A percentile compares a stretch with the other conserved stretches of the same genome.
Evolutionary conservation across 35 echinoderm and acorn worm genomes (phyloP).

Genomic region (Nesometra sesokonis): DNA sequence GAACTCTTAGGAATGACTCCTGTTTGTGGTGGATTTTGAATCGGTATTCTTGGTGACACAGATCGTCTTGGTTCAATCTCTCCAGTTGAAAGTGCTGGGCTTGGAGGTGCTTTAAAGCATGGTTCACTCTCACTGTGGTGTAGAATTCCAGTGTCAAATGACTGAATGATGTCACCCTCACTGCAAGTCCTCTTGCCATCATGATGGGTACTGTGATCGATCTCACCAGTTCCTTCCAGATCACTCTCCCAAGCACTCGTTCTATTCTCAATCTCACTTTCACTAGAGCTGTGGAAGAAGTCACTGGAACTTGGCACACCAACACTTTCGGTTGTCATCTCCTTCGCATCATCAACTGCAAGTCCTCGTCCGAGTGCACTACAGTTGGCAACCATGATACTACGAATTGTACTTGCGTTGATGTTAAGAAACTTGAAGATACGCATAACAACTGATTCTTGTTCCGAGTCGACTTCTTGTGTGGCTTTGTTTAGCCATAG

Average conservation of each 20-base stretch:
- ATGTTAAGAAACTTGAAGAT: slow-evolving; percentile 78
- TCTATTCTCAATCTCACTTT: slow-evolving; percentile 44
- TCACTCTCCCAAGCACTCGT: slow-evolving; percentile 48
- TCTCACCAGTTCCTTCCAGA: slow-evolving; percentile 7
- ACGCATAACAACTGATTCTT: slow-evolving; percentile 71
- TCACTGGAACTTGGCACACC: slow-evolving; percentile 8
- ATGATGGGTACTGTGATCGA: neutral
- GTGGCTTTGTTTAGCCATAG: slow-evolving; percentile 76
- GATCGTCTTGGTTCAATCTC: neutral
- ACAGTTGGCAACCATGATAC: slow-evolving; percentile 65
- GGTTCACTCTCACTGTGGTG: slow-evolving; percentile 33
- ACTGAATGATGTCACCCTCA: neutral
- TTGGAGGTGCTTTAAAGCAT: slow-evolving; percentile 5
- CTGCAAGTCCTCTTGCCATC: neutral
- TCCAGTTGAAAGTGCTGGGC: slow-evolving; percentile 2
- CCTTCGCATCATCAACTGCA: neutral
- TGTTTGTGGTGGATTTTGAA: neutral
- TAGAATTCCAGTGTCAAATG: neutral
- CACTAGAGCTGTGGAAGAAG: slow-evolving; percentile 35
- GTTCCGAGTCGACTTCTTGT: slow-evolving; percentile 60
- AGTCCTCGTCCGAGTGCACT: slow-evolving; percentile 37
- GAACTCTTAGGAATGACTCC: neutral
- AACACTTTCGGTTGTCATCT: neutral
- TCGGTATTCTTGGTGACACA: neutral
- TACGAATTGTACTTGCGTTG: slow-evolving; percentile 62